These are phyloP conservation scores for Hirtodrosophila histrioides DNA, from an alignment of 2,888 invertebrate genomes.

Conservation along the genomic window DNA sequence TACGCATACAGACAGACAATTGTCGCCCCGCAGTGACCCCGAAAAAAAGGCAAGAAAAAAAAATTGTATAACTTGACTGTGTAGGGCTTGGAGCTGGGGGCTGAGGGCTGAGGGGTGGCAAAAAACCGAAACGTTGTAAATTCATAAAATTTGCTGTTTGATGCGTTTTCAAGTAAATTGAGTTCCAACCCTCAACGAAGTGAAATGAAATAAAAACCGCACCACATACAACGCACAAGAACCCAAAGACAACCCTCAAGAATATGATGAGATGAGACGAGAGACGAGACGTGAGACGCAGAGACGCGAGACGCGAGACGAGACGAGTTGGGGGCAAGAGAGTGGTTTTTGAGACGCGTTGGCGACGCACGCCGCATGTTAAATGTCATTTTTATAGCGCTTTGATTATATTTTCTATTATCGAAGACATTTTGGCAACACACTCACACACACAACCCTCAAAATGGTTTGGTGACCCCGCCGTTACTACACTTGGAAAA, in stretches of 20 bases:
- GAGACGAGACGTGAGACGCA: conserved; percentile 3
- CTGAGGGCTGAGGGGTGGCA: conserved; percentile 11
- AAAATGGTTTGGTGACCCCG: conserved; percentile 21
- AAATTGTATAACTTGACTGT: conserved; percentile 21
- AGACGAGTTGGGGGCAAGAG: conserved; percentile 4
- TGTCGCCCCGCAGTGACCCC: conserved; percentile 75
- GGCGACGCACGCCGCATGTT: conserved; percentile 79
- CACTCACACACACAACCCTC: conserved; percentile 45
- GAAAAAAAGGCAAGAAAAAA: conserved; percentile 35
- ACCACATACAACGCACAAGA: conserved; percentile 38
- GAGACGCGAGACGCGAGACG: conserved; percentile 9
- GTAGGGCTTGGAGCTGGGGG: not conserved
- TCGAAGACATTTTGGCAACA: conserved; percentile 74
- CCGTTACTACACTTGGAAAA: conserved; percentile 10
- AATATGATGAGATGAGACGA: conserved; percentile 1
- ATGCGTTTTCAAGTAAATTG: conserved; percentile 80
- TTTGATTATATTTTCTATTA: conserved; percentile 81
- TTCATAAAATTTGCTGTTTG: conserved; percentile 80
- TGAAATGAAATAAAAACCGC: conserved; percentile 79
- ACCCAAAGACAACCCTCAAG: conserved; percentile 35
- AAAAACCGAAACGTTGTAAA: conserved; percentile 78
- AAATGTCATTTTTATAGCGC: conserved; percentile 80
- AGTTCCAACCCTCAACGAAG: conserved; percentile 78
- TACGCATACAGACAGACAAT: conserved; percentile 67
- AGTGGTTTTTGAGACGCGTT: conserved; percentile 50